A percentile compares a stretch with the other conserved stretches of the same genome.
Evolutionary conservation across 37 sponge, comb jelly and placozoan species (phyloP).

Genomic region (Cladorhizidae sp.): DNA sequence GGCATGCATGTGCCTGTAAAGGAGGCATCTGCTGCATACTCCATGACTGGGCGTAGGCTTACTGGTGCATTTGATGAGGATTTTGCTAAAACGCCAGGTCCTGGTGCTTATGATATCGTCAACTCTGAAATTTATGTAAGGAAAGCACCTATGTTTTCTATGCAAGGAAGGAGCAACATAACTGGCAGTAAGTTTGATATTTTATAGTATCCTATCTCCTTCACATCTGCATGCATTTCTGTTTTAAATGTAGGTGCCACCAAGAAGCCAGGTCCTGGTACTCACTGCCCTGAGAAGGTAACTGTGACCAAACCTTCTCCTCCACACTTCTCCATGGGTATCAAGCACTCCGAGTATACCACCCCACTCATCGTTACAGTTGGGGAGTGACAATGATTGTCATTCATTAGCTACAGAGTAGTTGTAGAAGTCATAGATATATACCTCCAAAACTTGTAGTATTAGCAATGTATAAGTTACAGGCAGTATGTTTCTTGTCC

Average conservation of each 20-base stretch:
- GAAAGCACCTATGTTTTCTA: slow-evolving; percentile 92
- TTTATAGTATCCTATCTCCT: not conserved
- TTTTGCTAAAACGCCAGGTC: slow-evolving; percentile 96
- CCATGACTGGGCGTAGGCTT: slow-evolving; percentile 77
- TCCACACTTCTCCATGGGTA: slow-evolving; percentile 92
- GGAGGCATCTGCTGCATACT: slow-evolving; percentile 77
- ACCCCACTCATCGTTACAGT: slow-evolving; percentile 93
- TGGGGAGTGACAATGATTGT: slow-evolving; percentile 12
- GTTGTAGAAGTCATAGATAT: too few relatives aligned
- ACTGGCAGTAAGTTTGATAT: slow-evolving; percentile 58
- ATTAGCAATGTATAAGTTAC: too few relatives aligned
- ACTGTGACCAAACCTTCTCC: slow-evolving; percentile 62
- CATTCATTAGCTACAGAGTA: too few relatives aligned
- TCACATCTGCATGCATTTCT: not conserved
- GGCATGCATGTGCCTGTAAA: slow-evolving; percentile 90
- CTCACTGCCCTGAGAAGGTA: slow-evolving; percentile 90
- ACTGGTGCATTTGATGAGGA: slow-evolving; percentile 94
- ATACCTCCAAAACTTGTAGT: too few relatives aligned
- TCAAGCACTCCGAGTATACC: slow-evolving; percentile 95
- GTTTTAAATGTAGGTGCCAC: slow-evolving; percentile 69
- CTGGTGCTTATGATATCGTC: slow-evolving; percentile 85
- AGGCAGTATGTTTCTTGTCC: too few relatives aligned
- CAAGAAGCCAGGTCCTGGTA: slow-evolving; percentile 95
- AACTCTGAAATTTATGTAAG: slow-evolving; percentile 46
- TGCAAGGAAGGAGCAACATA: slow-evolving; percentile 88